Evolutionary conservation across 2,888 invertebrate genomes (phyloP), one percentile per base, ranked within the genome.

Genomic region (Caenorhabditis sp.): DNA sequence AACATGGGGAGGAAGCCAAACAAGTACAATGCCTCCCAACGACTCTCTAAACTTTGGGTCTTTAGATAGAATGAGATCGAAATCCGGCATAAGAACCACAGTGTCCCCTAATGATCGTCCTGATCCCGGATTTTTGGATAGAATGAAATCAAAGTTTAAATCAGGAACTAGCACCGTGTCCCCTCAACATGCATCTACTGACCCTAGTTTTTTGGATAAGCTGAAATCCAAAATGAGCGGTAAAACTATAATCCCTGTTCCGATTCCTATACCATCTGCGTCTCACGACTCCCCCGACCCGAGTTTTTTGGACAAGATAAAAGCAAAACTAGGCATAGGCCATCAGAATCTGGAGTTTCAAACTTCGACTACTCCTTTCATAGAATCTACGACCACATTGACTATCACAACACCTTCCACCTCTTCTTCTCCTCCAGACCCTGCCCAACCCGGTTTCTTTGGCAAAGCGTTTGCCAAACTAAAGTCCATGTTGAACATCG

Each of bases 401-500:
- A 41, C 28, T 28, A 54, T 26, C 14, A 19, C 49, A 49, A 12
- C 41, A 10, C 31, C 16, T 61, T 44, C 63, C 44, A n/a, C 63
- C 6, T n/a, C 28, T 44, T 38, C 63, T n/a, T 28, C 51, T 22
- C n/a, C 41, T 5, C 12, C 16, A 28, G n/a, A 49, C 22, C 14
- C 61, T 31, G 73, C n/a, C n/a, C n/a, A 51, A 44, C 58, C 61
- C 22, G 70, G 72, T 5, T 74, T 74, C 31, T 74, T 74, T 26
- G 54, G 56, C 12, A 61, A 61, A 16, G 64, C 74, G 2, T 74
- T 73, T 44, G 49, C 41, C 19, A 80, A 80, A 59, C 19, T 73
- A n/a, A 80, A 72, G 41, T 66, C 66, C 19, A 31, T 80, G 58
- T 26, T 80, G 49, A 54, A 56, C 28, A 76, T 76, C 19, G 76